Percentiles rank a stretch among this genome's conserved stretches.
Conservation (phyloP, 2,113 vertebrate species). For the Cyanistes caeruleus region DNA sequence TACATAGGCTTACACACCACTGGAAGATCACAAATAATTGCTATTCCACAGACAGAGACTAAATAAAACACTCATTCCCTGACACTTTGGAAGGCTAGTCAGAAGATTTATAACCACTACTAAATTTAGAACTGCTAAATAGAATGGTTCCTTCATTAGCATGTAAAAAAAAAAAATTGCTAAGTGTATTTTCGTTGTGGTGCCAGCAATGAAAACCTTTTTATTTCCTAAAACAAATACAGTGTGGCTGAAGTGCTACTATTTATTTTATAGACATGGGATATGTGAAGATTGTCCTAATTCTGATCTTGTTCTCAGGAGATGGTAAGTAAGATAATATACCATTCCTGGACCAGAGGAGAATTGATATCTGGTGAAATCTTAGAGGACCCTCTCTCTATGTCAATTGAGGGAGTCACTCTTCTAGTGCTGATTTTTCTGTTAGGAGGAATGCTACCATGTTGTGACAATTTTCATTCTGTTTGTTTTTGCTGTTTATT, state of each 20-base stretch:
- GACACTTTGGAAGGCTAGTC: not conserved
- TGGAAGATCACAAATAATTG: not conserved
- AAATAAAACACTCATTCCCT: slow-evolving; percentile 22
- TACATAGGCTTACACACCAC: not conserved
- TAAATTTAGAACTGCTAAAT: not conserved
- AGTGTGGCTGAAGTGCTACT: not conserved
- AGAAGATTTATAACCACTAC: not conserved
- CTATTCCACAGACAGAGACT: not conserved
- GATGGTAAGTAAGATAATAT: not conserved
- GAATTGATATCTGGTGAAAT: not conserved
- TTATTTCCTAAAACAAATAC: not conserved
- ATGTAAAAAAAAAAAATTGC: not conserved
- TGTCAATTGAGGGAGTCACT: not conserved
- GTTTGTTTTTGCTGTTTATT: not conserved
- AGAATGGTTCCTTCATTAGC: not conserved
- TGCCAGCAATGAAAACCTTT: not conserved
- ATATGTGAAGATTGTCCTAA: not conserved
- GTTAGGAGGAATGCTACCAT: not conserved
- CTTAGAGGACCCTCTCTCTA: not conserved
- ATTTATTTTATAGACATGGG: not conserved
- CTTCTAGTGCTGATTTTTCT: not conserved
- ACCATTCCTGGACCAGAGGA: not conserved
- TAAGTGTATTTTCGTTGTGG: not conserved
- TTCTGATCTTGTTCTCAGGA: not conserved
- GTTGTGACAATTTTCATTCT: not conserved